A percentile compares a stretch with the other conserved stretches of the same genome.
Conservation (phyloP, 2,888 invertebrate genomes). For the Aporophyla lueneburgensis region DNA sequence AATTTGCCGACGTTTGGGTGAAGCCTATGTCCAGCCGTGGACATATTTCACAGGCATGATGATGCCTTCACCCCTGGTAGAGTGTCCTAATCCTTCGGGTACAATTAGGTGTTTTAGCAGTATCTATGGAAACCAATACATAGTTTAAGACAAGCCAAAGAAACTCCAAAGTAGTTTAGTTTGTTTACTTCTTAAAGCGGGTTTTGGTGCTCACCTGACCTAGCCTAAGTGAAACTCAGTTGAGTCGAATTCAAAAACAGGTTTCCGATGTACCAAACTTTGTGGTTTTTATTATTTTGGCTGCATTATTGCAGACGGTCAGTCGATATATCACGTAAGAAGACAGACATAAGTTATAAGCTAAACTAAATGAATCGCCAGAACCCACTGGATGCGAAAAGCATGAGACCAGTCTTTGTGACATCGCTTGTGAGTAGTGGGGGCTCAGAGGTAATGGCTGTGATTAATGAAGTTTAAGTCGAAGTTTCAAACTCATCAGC, state of each 20-base stretch:
- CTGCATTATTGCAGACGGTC: neutral
- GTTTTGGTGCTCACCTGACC: conserved; percentile 13
- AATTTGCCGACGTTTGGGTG: too few species aligned
- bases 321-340: too few species aligned
- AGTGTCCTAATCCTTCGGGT: neutral
- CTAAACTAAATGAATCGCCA: neutral
- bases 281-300: neutral
- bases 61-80: neutral
- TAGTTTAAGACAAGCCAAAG: too few species aligned
- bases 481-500: too few species aligned
- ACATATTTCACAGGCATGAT: too few species aligned
- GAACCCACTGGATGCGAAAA: neutral
- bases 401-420: neutral
- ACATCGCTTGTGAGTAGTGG: neutral
- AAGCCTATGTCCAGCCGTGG: too few species aligned
- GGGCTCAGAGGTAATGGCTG: too few species aligned
- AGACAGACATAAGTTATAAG: neutral
- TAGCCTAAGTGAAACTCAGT: conserved; percentile 22
- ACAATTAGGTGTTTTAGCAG: neutral
- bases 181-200: neutral
- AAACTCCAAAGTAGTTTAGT: neutral
- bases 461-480: too few species aligned
- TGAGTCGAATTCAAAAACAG: conserved; percentile 1
- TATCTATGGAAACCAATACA: neutral
- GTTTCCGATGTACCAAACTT: neutral